These are phyloP conservation scores for Anhinga anhinga DNA, from an alignment of 2,113 vertebrate species.

Conservation along the genomic window DNA sequence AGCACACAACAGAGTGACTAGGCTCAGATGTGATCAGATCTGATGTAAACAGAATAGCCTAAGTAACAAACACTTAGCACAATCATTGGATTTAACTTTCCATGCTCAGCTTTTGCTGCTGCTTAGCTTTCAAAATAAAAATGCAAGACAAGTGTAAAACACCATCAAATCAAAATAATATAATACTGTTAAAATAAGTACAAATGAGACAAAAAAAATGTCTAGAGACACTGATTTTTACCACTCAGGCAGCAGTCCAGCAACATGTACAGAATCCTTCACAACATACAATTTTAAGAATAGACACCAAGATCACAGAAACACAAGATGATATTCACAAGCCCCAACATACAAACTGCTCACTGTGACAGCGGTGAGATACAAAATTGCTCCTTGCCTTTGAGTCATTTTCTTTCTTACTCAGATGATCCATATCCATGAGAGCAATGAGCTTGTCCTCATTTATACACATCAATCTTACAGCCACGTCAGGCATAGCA, in stretches of 20 bases:
- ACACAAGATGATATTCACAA: neutral
- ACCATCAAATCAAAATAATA: neutral
- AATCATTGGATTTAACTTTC: neutral
- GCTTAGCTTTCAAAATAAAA: neutral
- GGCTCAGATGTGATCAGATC: neutral
- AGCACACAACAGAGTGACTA: neutral
- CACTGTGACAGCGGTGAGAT: neutral
- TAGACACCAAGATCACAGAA: neutral
- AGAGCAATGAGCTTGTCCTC: neutral
- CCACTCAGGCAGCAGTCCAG: neutral
- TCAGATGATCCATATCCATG: neutral
- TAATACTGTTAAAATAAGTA: neutral
- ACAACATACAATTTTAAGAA: neutral
- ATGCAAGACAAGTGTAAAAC: neutral
- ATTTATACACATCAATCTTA: neutral
- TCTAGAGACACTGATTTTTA: neutral
- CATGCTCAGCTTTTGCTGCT: neutral
- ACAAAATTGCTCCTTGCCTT: neutral
- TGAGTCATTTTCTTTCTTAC: neutral
- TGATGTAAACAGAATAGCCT: neutral
- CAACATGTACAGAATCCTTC: neutral
- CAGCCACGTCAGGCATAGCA: neutral
- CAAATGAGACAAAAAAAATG: neutral
- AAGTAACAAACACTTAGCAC: neutral
- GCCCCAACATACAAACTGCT: neutral